Evolutionary conservation across 2,888 invertebrate genomes (phyloP).

Genomic region (Amphipoea oculea): DNA sequence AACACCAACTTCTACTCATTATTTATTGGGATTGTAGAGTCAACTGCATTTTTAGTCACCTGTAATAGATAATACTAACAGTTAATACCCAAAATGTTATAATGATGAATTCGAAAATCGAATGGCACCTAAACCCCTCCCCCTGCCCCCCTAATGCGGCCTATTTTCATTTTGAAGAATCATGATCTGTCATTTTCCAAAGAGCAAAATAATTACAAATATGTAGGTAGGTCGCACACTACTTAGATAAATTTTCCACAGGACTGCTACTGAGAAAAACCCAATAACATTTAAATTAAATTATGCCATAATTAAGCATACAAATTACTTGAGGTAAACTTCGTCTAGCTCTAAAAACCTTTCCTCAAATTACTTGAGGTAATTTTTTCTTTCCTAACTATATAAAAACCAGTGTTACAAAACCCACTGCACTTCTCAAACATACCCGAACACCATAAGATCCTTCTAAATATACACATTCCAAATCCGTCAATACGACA

Average conservation of each 20-base stretch:
- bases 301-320: background rate
- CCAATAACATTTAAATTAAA: background rate
- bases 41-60: background rate
- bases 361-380: background rate
- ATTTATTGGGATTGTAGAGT: background rate
- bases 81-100: no score
- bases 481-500: slow-evolving; percentile 46
- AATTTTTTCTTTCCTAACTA: background rate
- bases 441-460: slow-evolving; percentile 1
- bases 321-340: background rate
- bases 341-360: background rate
- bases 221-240: background rate
- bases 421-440: background rate
- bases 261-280: background rate
- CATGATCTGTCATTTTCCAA: background rate
- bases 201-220: background rate
- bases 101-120: background rate
- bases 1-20: background rate
- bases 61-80: background rate
- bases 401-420: background rate
- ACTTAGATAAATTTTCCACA: background rate
- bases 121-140: no score
- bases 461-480: slow-evolving; percentile 37
- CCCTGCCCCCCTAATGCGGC: no score
- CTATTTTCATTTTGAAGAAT: no score